Percentiles rank a stretch among this genome's conserved stretches.
Conservation (phyloP, 30 jellyfish, hydroid and myxozoan genomes). For the Haliclystus octoradiatus region DNA sequence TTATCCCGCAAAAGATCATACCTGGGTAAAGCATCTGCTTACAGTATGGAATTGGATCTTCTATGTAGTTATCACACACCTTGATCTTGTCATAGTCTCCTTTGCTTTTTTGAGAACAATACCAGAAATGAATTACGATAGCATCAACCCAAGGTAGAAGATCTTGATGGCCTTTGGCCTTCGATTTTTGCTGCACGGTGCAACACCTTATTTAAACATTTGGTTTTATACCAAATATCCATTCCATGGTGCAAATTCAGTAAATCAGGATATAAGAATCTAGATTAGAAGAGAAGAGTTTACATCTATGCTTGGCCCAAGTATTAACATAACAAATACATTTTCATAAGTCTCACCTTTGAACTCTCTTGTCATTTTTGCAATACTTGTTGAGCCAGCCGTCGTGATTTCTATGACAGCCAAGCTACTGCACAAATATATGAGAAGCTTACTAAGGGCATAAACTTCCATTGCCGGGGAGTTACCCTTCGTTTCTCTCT, state of each 20-base stretch:
- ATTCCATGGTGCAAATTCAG: conserved; percentile 6
- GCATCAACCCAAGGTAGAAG: conserved; percentile 16
- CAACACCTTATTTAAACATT: background rate
- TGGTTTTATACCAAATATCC: conserved; percentile 18
- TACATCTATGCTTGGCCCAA: too few species aligned
- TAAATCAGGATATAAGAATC: too few species aligned
- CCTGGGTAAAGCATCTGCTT: too few species aligned
- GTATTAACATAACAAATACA: too few species aligned
- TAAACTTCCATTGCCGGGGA: conserved; percentile 13
- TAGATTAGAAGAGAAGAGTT: too few species aligned
- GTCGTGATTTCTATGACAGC: conserved; percentile 6
- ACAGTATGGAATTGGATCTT: too few species aligned
- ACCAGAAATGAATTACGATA: conserved; percentile 6
- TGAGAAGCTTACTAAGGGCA: conserved; percentile 2
- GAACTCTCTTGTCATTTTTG: conserved; percentile 10
- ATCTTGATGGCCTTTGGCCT: conserved; percentile 1
- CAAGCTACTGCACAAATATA: background rate
- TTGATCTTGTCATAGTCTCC: conserved; percentile 3
- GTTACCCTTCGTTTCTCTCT: conserved; percentile 11
- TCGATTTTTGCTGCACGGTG: background rate
- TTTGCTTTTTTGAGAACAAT: conserved; percentile 3
- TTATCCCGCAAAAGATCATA: too few species aligned
- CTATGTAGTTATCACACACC: too few species aligned
- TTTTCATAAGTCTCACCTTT: too few species aligned
- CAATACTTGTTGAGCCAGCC: conserved; percentile 11